A percentile compares a stretch with the other conserved stretches of the same genome.
Evolutionary conservation across 2,888 invertebrate genomes (phyloP).

Genomic region (Steinernema carpocapsae): DNA sequence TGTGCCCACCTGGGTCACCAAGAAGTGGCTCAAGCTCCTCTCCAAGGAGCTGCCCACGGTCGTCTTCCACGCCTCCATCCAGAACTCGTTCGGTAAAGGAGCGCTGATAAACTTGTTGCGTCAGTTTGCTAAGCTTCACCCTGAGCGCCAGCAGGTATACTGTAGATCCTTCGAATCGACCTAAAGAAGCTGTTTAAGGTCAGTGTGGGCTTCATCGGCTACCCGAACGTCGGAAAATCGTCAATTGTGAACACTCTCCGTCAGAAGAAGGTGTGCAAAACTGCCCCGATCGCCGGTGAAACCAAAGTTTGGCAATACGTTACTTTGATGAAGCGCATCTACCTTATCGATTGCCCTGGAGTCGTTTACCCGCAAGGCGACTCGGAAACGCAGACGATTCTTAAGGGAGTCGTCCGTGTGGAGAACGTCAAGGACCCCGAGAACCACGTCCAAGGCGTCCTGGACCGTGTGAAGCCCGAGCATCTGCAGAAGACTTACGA

Average conservation of each 20-base stretch:
- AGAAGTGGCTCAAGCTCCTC: constrained; percentile 92
- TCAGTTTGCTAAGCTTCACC: constrained; percentile 91
- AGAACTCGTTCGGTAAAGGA: constrained; percentile 97
- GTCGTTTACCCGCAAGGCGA: constrained; percentile 94
- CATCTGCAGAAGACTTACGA: constrained; percentile 86
- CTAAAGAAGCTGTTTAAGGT: constrained; percentile 73
- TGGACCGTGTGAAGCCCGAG: constrained; percentile 85
- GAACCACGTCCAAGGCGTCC: constrained; percentile 86
- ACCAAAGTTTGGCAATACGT: constrained; percentile 92
- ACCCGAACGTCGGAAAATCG: constrained; percentile 98
- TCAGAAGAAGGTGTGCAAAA: constrained; percentile 96
- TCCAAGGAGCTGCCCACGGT: constrained; percentile 94
- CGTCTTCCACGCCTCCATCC: constrained; percentile 97
- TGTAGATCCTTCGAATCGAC: neutral
- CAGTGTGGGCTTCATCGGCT: constrained; percentile 96
- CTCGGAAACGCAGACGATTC: constrained; percentile 83
- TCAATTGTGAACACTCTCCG: constrained; percentile 95
- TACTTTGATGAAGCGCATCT: constrained; percentile 93
- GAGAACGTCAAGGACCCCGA: constrained; percentile 92
- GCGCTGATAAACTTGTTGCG: constrained; percentile 91
- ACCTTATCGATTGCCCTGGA: constrained; percentile 96
- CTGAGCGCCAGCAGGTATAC: constrained; percentile 84
- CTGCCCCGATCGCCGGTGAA: constrained; percentile 92
- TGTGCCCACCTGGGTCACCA: constrained; percentile 96
- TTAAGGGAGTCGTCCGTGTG: constrained; percentile 96